Base-by-base conservation (phyloP, 1,140 invertebrate genomes). In the Cepaea nemoralis region DNA sequence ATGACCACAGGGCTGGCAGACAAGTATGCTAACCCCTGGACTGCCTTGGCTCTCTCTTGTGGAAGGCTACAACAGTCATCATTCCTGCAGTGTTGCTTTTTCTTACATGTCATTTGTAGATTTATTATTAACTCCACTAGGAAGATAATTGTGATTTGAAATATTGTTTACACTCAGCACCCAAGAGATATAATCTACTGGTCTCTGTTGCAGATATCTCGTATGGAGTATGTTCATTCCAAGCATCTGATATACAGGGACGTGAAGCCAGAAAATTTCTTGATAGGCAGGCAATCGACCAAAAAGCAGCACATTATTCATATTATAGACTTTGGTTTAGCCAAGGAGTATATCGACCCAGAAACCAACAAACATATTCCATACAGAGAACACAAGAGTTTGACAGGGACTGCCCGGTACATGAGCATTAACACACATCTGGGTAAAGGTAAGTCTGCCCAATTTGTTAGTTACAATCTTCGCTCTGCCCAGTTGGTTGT, bases 361-460 rank as follows among this genome's bases (percentile, higher is more conserved):
- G 98, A 99, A 94, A 93, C 93, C 67, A 91, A 99, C 94, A 99
- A 99, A 94, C 98, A 99, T 94, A 99, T 99, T 94, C 98, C 98
- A 87, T 99, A 99, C 93, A 95, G 98, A 94, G 98, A 99, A 94
- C 98, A 99, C 94, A 99, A 99, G 93, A 99, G 97, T 92, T 94
- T 99, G 88, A 99, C 98, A 77, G 94, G 94, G 48, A 94, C 98
- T 85, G 98, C 98, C 87, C 95, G 98, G 92, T 99, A 99, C 93
- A 99, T 99, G 98, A 99, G 97, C 92, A 99, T 99, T 92, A 99
- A 99, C 92, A 99, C 98, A 90, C 98, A 99, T 94, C 95, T 99
- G 94, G 98, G 98, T 89, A 98, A 99, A 96, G 95, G 96, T 96
- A 84, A 78, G 76, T 40, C 37, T 12, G n/a, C n/a, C n/a, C n/a